Evolutionary conservation across 37 sponge, comb jelly and placozoan genomes (phyloP), one percentile per base, ranked within the genome.

Genomic region (Agelas oroides): DNA sequence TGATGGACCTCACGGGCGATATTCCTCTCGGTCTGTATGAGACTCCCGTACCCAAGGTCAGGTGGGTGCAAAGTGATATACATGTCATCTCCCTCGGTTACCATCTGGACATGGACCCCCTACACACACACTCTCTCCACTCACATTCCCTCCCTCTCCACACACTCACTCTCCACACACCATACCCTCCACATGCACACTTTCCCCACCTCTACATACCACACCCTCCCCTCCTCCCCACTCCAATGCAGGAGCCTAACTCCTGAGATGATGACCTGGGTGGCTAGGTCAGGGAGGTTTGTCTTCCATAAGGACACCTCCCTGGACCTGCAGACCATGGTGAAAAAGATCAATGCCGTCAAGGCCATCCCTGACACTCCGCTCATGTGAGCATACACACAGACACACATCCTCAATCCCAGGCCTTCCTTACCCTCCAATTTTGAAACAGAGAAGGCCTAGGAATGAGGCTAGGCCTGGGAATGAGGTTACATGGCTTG

Each of bases 1-100:
- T 97, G 53, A 60, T 97, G 77, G 86, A 91, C 46, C 53, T 83
- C 58, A 97, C 97, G 18, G 97, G 94, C 17, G 85, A 94, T 69
- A 64, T 89, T 32, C 88, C 97, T 25, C 70, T 97, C 1, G 97
- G 94, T 13, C 60, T 97, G 20, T 97, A 97, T 65, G 97, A 97
- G 53, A 97, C 94, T 13, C 97, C 97, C 0, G 66, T 84, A 58
- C 97, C 97, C 12, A 40, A 90, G 59, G 78, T 71, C 34, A 88
- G 95, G 95, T 95, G 30, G 24, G n/a, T 68, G 12, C 13, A 25
- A n/a, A n/a, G n/a, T n/a, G n/a, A n/a, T 71, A 20, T 39, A n/a
- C n/a, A 36, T 15, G 14, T 32, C 15, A n/a, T n/a, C n/a, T n/a
- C n/a, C n/a, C n/a, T n/a, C n/a, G n/a, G n/a, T n/a, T n/a, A 25